Evolutionary conservation across 2,888 invertebrate genomes (phyloP), one percentile per base, ranked within the genome.

Genomic region (Dryocosmus kuriphilus): DNA sequence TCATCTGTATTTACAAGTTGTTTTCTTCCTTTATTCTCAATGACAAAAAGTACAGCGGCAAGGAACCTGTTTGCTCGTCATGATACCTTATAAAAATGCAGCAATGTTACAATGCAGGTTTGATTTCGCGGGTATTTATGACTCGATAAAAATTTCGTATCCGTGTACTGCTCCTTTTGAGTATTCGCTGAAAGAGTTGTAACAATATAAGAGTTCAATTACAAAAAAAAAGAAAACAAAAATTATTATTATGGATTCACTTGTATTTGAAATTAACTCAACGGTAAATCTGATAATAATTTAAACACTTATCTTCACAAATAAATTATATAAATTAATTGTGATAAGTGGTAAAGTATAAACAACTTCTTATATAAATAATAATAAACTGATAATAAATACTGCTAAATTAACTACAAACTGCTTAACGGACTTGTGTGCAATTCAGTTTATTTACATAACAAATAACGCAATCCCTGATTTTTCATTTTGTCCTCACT

Each of bases 401-500:
- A 19, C 16, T 61, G 8, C 14, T 63, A n/a, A 11, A 35, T 32
- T 63, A 38, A 22, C 35, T 63, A 35, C 6, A 35, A 30, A 30
- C 9, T 30, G n/a, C 62, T 32, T 30, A 32, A 61, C 19, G 32
- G 1, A 19, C 30, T 35, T 11, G 4, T 35, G 22, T 22, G 63
- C 35, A 63, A 63, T 1, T 32, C 14, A 9, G 63, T 32, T 5
- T 9, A 63, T 63, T 62, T 32, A 62, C 62, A 63, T 35, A 63
- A 63, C n/a, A 63, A 63, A 63, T 63, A 63, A 32, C 35, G 63
- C 35, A 63, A 63, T 32, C 32, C 11, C 6, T 19, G 11, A 38
- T n/a, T 63, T 63, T 11, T 22, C 16, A 63, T 35, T 63, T 38
- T 38, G n/a, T 63, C 55, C 55, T 1, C 8, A 71, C n/a, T 5